Base-by-base conservation (phyloP, 2,113 vertebrate genomes). In the Brevimyrus niger region DNA sequence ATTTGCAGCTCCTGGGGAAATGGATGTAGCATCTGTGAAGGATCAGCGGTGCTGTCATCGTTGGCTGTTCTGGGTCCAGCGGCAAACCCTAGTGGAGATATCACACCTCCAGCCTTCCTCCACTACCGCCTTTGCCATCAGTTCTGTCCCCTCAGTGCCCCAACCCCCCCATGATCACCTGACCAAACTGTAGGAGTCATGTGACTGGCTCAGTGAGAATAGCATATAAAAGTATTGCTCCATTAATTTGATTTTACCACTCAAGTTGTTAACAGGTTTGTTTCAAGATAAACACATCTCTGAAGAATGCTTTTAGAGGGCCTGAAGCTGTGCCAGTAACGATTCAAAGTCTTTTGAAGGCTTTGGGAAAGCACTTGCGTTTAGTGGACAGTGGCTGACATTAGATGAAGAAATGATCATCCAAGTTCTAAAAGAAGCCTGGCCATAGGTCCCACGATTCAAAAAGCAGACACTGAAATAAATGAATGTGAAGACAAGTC, bases 391-490 rank as follows among this genome's bases (percentile, higher is more conserved):
- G 89, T 90, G 92, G 86, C 90, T 92, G 91, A 90, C 92, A 92
- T 92, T 83, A 47, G 82, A 47, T 47, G 82, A 89, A 88, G 85
- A 91, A 91, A 92, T 87, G 89, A 91, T 90, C 90, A 89, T 92
- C 88, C 89, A 90, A 91, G 42, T 88, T 91, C 88, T 91, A 91
- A 92, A 92, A 91, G 88, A 91, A 92, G 92, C 88, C 88, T 58
- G 76, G 89, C 92, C 87, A 88, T 88, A 76, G 85, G 80, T 89
- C 73, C 87, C 61, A 85, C 92, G 89, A 94, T 93, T 92, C 92
- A 90, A 91, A 94, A 94, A 94, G 90, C 94, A 95, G 93, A 92
- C 91, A 90, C 89, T 69, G 53, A 88, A 92, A 90, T 80, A 88
- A 91, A 91, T 69, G 88, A 90, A 88, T 90, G 53, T 61, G 73